These are phyloP conservation scores for Drosophila sturtevanti DNA, from an alignment of 1,140 invertebrate genomes.

Conservation along the genomic window DNA sequence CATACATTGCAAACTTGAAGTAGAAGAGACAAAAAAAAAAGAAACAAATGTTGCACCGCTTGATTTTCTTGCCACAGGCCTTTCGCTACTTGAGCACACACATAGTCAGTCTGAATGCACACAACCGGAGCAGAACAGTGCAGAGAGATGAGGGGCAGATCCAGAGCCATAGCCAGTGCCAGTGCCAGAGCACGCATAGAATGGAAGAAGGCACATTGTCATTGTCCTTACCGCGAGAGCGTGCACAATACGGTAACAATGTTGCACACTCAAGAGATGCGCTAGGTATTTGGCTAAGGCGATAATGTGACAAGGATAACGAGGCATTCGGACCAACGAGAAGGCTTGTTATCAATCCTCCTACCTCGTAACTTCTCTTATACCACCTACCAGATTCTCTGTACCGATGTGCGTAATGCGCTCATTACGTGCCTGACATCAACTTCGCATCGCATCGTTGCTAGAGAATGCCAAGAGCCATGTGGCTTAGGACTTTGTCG, in stretches of 20 bases:
- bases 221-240: constrained; percentile 37
- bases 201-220: constrained; percentile 27
- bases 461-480: constrained; percentile 45
- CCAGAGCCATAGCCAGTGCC: constrained; percentile 4
- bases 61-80: constrained; percentile 70
- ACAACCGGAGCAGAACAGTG: neutral
- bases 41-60: constrained; percentile 64
- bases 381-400: constrained; percentile 1
- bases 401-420: constrained; percentile 67
- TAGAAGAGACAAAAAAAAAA: constrained; percentile 27
- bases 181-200: constrained; percentile 15
- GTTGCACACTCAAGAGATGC: constrained; percentile 72
- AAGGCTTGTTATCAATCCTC: constrained; percentile 58
- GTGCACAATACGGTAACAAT: constrained; percentile 70
- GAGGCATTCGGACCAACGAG: constrained; percentile 45
- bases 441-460: constrained; percentile 42
- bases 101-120: constrained; percentile 18
- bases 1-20: constrained; percentile 50
- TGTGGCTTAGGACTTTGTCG: constrained; percentile 33
- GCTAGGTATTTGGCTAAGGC: constrained; percentile 74
- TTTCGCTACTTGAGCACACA: constrained; percentile 78
- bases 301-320: constrained; percentile 81
- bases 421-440: constrained; percentile 76
- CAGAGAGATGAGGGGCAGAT: neutral
- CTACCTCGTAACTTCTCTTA: constrained; percentile 11